phyloP scores from a whole-genome alignment of 2,888 invertebrate species.

The Eupithecia tripunctaria region DNA sequence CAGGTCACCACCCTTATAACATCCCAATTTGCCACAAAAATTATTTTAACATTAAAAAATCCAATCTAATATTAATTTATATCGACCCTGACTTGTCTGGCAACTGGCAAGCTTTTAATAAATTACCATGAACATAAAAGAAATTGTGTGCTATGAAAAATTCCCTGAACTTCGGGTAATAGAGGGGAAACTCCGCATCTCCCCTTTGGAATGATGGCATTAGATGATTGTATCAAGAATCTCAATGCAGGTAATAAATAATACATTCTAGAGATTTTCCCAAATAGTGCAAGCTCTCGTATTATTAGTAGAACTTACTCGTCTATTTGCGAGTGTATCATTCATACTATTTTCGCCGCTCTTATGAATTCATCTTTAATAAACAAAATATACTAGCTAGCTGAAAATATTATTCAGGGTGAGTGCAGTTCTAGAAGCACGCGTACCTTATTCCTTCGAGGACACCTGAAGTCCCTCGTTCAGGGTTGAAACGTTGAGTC shows the following conservation, averaged over 20 bases:
- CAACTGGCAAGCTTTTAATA: constrained; percentile 66
- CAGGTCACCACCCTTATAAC: not conserved
- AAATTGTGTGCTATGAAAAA: constrained; percentile 51
- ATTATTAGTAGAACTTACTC: not conserved
- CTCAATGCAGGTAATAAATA: constrained; percentile 46
- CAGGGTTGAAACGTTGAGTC: no score
- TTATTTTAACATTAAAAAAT: constrained; percentile 38
- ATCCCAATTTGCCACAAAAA: constrained; percentile 30
- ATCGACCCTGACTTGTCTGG: constrained; percentile 34
- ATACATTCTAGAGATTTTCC: constrained; percentile 35
- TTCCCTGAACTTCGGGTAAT: constrained; percentile 3
- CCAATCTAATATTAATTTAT: constrained; percentile 44
- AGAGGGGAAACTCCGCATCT: constrained; percentile 16
- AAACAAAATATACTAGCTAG: no score
- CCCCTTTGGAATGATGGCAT: constrained; percentile 56
- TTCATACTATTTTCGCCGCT: no score
- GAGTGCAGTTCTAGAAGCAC: no score
- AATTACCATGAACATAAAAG: constrained; percentile 66
- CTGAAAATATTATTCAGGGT: no score
- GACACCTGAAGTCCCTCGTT: no score
- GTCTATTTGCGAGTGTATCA: not conserved
- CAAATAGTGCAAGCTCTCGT: constrained; percentile 13
- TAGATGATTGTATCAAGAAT: constrained; percentile 50
- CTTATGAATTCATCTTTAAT: no score
- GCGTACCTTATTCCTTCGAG: no score